These are phyloP conservation scores for Tineola bisselliella DNA, from an alignment of 2,888 invertebrate genomes.

Conservation along the genomic window DNA sequence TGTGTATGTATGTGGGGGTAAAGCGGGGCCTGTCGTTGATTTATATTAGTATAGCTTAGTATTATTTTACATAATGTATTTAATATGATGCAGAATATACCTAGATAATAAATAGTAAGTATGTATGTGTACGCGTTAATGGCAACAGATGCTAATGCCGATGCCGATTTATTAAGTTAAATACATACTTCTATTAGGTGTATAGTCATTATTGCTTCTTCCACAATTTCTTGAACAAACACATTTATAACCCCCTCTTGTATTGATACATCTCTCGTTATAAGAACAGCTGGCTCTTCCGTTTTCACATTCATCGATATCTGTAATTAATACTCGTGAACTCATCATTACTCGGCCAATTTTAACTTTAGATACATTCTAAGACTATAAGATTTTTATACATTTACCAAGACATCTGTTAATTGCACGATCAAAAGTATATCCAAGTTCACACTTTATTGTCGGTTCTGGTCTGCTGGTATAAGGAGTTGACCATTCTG, in stretches of 20 bases:
- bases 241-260: conserved; percentile 81
- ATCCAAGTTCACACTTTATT: conserved; percentile 42
- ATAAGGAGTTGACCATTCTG: conserved; percentile 29
- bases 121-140: too few species aligned
- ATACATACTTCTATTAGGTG: conserved; percentile 24
- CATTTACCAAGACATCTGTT: conserved; percentile 47
- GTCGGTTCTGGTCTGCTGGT: conserved; percentile 23
- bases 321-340: conserved; percentile 46
- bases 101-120: too few species aligned
- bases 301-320: conserved; percentile 81
- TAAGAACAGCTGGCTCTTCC: conserved; percentile 49
- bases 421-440: conserved; percentile 28
- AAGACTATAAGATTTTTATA: neutral
- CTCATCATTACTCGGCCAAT: conserved; percentile 19
- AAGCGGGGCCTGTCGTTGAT: too few species aligned
- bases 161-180: neutral
- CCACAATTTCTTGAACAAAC: conserved; percentile 27
- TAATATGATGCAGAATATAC: too few species aligned
- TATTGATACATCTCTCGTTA: conserved; percentile 74
- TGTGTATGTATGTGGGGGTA: too few species aligned
- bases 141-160: too few species aligned
- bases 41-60: too few species aligned
- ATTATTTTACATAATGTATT: too few species aligned
- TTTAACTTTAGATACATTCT: too few species aligned
- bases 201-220: conserved; percentile 18